phyloP scores from a whole-genome alignment of 2,888 invertebrate genomes.

The Drosophila sordidapex region DNA sequence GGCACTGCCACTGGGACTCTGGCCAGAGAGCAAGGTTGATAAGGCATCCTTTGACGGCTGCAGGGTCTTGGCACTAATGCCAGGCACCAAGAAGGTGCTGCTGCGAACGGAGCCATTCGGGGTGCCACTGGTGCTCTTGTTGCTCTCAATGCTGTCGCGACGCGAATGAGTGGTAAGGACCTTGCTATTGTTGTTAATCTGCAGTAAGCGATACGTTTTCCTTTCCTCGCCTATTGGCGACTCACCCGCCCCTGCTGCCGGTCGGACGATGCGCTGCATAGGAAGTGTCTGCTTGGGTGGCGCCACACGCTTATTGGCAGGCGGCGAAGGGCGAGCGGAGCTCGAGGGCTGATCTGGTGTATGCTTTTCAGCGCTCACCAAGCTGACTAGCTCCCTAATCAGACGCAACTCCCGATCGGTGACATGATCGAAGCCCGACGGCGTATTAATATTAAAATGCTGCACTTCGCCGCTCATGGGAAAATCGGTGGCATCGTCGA shows the following conservation, averaged over 20 bases:
- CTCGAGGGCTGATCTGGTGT: constrained; percentile 14
- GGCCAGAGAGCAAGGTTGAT: neutral
- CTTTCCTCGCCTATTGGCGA: constrained; percentile 31
- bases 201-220: constrained; percentile 52
- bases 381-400: constrained; percentile 72
- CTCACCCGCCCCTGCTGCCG: neutral
- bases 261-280: neutral
- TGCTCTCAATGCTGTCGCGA: constrained; percentile 48
- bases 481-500: constrained; percentile 76
- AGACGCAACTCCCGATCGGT: constrained; percentile 66
- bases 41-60: constrained; percentile 12
- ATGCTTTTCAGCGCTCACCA: constrained; percentile 73
- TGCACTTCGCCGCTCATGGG: constrained; percentile 59
- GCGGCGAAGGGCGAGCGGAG: neutral
- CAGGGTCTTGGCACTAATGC: neutral
- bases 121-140: neutral
- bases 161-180: constrained; percentile 13
- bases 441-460: constrained; percentile 64
- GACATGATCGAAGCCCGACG: constrained; percentile 53
- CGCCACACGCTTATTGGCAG: neutral
- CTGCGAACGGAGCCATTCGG: neutral
- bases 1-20: neutral
- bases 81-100: constrained; percentile 34
- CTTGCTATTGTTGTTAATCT: constrained; percentile 20
- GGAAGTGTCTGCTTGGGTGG: neutral